Conservation (phyloP, 1,140 invertebrate species). For the Spodoptera frugiperda region DNA sequence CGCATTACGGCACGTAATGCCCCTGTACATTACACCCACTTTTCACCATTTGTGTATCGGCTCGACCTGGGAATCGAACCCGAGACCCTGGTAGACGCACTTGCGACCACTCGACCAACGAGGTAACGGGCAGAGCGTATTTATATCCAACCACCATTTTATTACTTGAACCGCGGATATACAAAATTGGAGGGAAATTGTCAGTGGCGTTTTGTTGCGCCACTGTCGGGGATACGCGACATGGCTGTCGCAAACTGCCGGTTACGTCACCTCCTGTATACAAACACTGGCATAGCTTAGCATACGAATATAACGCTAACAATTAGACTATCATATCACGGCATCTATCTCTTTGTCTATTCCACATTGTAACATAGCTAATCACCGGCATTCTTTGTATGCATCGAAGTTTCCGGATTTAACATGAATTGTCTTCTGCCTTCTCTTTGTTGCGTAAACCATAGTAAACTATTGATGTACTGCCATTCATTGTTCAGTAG, state of each 20-base stretch:
- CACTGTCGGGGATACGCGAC: conserved; percentile 44
- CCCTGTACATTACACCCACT: no score
- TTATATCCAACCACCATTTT: neutral
- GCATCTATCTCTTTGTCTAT: conserved; percentile 31
- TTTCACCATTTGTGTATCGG: no score
- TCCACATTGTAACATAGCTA: conserved; percentile 10
- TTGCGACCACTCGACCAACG: no score
- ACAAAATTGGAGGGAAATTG: conserved; percentile 45
- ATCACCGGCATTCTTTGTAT: conserved; percentile 11
- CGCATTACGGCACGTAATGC: no score
- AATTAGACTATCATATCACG: conserved; percentile 15
- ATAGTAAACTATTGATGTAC: neutral
- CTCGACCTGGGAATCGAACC: no score
- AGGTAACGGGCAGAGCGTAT: no score
- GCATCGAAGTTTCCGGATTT: conserved; percentile 21
- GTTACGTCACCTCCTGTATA: conserved; percentile 51
- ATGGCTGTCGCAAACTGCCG: conserved; percentile 39
- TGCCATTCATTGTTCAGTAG: neutral
- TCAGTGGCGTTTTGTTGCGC: conserved; percentile 32
- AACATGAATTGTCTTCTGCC: neutral
- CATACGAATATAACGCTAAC: conserved; percentile 1
- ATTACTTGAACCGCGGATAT: neutral
- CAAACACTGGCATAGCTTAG: conserved; percentile 45
- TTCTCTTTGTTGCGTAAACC: neutral
- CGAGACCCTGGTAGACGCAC: no score